These are phyloP conservation scores for Troglohyphantes excavatus DNA, from an alignment of 2,888 invertebrate genomes.

Conservation along the genomic window DNA sequence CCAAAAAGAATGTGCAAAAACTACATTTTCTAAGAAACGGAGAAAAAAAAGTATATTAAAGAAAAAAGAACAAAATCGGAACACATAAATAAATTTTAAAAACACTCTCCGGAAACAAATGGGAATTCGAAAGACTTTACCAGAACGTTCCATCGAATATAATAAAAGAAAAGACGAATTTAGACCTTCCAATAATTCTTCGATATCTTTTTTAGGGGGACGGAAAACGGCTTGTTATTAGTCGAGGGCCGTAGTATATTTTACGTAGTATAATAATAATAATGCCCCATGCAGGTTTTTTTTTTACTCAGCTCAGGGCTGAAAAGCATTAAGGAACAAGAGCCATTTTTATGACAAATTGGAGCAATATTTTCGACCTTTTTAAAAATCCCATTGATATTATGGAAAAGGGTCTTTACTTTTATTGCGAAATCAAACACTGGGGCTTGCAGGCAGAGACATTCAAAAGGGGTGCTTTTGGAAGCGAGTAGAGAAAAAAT, in stretches of 20 bases:
- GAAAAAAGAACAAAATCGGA: background rate
- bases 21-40: background rate
- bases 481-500: background rate
- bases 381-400: constrained; percentile 57
- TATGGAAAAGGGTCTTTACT: constrained; percentile 51
- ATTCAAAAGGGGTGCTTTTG: background rate
- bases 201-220: constrained; percentile 59
- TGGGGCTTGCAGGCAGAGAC: background rate
- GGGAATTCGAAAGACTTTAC: constrained; percentile 9
- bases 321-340: constrained; percentile 60
- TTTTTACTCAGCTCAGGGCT: constrained; percentile 38
- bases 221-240: constrained; percentile 61
- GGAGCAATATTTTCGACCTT: constrained; percentile 64
- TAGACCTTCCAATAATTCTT: constrained; percentile 49
- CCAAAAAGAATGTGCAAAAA: constrained; percentile 10
- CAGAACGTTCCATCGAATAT: background rate
- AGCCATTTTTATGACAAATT: constrained; percentile 76
- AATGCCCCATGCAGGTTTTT: constrained; percentile 6
- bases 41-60: background rate
- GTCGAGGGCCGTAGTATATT: constrained; percentile 15
- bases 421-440: constrained; percentile 73
- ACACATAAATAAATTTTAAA: constrained; percentile 8
- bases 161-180: constrained; percentile 30
- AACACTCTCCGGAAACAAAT: constrained; percentile 34
- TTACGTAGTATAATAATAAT: constrained; percentile 64